These are phyloP conservation scores for Lepisosteus osseus DNA, from an alignment of 2,113 vertebrate species.

Conservation along the genomic window DNA sequence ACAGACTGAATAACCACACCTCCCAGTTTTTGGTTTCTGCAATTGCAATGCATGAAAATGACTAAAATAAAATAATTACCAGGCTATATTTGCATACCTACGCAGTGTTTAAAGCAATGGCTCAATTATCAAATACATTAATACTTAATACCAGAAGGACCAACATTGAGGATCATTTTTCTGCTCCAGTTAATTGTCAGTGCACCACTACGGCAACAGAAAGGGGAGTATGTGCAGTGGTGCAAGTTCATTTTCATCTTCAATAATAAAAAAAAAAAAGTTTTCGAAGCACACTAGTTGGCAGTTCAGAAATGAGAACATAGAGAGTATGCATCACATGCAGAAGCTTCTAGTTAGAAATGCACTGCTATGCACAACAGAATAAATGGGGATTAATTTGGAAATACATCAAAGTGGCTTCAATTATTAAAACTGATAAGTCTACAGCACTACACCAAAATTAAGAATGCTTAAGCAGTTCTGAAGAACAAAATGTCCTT, in stretches of 20 bases:
- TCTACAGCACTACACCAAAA: background rate
- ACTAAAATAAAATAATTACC: background rate
- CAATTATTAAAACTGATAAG: no score
- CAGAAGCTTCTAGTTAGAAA: background rate
- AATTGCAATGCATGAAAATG: constrained; percentile 30
- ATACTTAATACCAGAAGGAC: constrained; percentile 14
- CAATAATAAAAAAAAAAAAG: background rate
- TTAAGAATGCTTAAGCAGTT: background rate
- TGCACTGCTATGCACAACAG: no score
- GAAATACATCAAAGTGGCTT: background rate
- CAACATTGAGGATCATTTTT: background rate
- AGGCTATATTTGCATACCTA: background rate
- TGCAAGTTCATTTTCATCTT: background rate
- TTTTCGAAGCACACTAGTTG: background rate
- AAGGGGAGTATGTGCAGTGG: background rate
- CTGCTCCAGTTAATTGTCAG: background rate
- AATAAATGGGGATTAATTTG: background rate
- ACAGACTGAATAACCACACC: no score
- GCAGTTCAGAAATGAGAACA: no score
- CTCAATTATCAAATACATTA: constrained; percentile 13
- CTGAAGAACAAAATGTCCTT: background rate
- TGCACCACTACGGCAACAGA: background rate
- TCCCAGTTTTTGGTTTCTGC: no score
- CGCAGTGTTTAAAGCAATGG: background rate
- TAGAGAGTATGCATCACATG: background rate